Evolutionary conservation across 2,113 vertebrate species (phyloP), one percentile per base, ranked within the genome.

Genomic region (Callipepla californica): DNA sequence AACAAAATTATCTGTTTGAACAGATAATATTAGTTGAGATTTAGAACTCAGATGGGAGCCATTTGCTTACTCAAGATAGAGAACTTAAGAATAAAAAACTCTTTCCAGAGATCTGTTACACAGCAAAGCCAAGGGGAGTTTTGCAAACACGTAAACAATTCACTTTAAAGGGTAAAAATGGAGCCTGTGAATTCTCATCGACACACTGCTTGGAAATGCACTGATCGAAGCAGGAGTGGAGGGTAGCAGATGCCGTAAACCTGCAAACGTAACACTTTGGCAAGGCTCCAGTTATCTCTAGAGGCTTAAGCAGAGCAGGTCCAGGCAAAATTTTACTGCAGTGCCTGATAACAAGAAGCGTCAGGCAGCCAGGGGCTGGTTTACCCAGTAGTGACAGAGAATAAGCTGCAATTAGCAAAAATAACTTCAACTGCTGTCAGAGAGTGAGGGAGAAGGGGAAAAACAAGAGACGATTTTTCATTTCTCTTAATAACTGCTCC

Each of bases 91-190:
- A 17, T 30, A 6, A 80, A 89, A 89, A 89, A 2, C 44, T 51
- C 44, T 90, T 90, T 86, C 80, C 83, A 48, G 61, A 74, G 88
- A 92, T 63, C 69, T 73, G 69, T 42, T 61, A 65, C 16, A 22
- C 65, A 90, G 82, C 68, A 78, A 73, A 90, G 51, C 85, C 0
- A 1, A 84, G 58, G 59, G 80, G n/a, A 93, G 80, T 62, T 94
- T 58, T 92, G 51, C 89, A 95, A 96, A 93, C 77, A 69, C 2
- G 40, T 85, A 96, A 96, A 94, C 86, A 93, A 87, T 79, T 89
- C 83, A 73, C 83, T 96, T 91, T 65, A 85, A 93, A 87, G 80
- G 34, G 20, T 16, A 89, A 87, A 94, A 90, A 72, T 1, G 5
- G 62, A 84, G 89, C 11, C 92, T 94, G 94, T 61, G 86, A 81